phyloP scores from a whole-genome alignment of 1,140 invertebrate species.

The Drosophila azteca region DNA sequence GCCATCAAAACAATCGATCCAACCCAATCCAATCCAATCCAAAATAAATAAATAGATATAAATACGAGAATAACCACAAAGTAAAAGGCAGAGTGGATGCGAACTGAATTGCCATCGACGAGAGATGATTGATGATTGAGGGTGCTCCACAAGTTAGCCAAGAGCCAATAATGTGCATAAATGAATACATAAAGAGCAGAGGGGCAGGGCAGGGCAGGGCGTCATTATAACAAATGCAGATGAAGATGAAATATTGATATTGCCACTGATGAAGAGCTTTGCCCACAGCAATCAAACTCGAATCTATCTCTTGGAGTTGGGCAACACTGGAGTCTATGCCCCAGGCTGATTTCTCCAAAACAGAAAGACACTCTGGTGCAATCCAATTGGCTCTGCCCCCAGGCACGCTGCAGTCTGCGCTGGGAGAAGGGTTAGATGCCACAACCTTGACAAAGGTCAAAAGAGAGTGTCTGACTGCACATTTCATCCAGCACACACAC shows the following conservation, averaged over 20 bases:
- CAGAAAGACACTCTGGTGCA: constrained; percentile 6
- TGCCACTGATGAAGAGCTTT: constrained; percentile 25
- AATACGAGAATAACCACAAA: constrained; percentile 13
- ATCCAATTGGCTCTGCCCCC: constrained; percentile 11
- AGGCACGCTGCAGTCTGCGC: constrained; percentile 7
- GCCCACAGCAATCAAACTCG: not conserved
- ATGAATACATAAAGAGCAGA: constrained; percentile 32
- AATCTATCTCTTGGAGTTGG: not conserved
- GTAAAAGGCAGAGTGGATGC: constrained; percentile 30
- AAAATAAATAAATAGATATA: constrained; percentile 28
- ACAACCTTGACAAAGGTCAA: constrained; percentile 63
- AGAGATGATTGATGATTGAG: constrained; percentile 58
- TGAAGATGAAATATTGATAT: constrained; percentile 40
- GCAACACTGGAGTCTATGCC: constrained; percentile 19
- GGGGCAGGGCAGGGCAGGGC: constrained; percentile 8
- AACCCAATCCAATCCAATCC: not conserved
- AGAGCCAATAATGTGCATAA: constrained; percentile 72
- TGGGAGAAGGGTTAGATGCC: constrained; percentile 18
- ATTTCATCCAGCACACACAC: constrained; percentile 4
- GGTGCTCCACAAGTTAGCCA: constrained; percentile 34
- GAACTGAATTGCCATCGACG: constrained; percentile 16
- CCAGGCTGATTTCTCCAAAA: not conserved
- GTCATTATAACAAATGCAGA: constrained; percentile 51
- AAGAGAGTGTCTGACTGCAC: constrained; percentile 9
- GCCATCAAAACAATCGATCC: constrained; percentile 5